Percentiles rank a stretch among this genome's conserved stretches.
phyloP scores from a whole-genome alignment of 2,113 vertebrate genomes.

The Theristicus caerulescens region DNA sequence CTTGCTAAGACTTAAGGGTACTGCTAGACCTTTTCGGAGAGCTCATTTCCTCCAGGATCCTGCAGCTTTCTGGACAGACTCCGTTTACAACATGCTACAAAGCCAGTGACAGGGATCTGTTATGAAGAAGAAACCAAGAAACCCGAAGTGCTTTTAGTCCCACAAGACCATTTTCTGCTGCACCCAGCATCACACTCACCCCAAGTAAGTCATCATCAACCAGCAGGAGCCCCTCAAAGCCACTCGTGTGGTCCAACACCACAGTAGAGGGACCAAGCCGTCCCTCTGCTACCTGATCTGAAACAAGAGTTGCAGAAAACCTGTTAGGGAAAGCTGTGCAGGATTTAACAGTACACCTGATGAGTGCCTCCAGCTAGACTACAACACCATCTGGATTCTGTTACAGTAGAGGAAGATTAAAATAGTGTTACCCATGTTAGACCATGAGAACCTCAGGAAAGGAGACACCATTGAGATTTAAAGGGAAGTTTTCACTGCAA shows the following conservation, averaged over 20 bases:
- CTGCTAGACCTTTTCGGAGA: background rate
- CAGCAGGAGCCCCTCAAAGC: conserved; percentile 94
- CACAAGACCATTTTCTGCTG: background rate
- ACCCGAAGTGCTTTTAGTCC: background rate
- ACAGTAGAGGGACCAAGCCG: conserved; percentile 90
- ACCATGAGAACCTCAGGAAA: background rate
- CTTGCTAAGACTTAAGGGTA: background rate
- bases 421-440: background rate
- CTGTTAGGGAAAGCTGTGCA: background rate
- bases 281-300: conserved; percentile 81
- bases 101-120: background rate
- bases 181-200: conserved; percentile 75
- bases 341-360: background rate
- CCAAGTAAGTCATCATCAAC: conserved; percentile 96
- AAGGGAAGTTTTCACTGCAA: background rate
- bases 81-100: background rate
- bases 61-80: background rate
- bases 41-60: background rate
- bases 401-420: background rate
- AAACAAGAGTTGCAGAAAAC: conserved; percentile 60
- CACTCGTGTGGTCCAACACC: conserved; percentile 93
- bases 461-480: background rate
- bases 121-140: background rate
- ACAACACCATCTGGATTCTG: background rate
- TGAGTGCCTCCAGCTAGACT: background rate